Conservation (phyloP, 1,140 invertebrate species). For the Asobara japonica region DNA sequence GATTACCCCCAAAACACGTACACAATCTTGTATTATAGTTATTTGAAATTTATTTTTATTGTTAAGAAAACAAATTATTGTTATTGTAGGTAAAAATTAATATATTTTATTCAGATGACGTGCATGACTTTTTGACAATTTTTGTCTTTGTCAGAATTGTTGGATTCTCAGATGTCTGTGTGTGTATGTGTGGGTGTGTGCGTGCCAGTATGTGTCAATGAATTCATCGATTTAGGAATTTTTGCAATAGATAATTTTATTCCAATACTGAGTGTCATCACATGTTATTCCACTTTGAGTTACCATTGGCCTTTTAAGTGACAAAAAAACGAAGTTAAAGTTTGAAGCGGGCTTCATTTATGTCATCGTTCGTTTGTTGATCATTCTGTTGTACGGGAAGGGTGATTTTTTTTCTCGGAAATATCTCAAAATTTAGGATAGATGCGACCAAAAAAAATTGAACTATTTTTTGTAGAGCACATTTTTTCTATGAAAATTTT, state of each 20-base stretch:
- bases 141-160: neutral
- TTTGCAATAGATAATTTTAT: neutral
- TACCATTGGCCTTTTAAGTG: slow-evolving; percentile 28
- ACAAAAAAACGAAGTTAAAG: slow-evolving; percentile 51
- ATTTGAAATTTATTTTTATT: slow-evolving; percentile 52
- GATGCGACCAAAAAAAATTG: no score
- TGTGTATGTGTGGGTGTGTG: no score
- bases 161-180: no score
- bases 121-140: slow-evolving; percentile 1
- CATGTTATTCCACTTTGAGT: slow-evolving; percentile 13
- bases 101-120: slow-evolving; percentile 54
- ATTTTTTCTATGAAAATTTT: no score
- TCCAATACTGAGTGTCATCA: neutral
- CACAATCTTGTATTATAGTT: slow-evolving; percentile 54
- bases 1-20: slow-evolving; percentile 35
- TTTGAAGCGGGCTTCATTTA: slow-evolving; percentile 58
- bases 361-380: slow-evolving; percentile 48
- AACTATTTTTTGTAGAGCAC: no score
- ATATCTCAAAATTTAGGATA: no score
- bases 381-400: slow-evolving; percentile 26
- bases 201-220: neutral
- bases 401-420: neutral
- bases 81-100: slow-evolving; percentile 59
- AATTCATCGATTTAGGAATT: slow-evolving; percentile 9
- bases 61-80: slow-evolving; percentile 33